These are phyloP conservation scores for Oreohelix idahoensis DNA, from an alignment of 1,140 invertebrate genomes.

Conservation along the genomic window DNA sequence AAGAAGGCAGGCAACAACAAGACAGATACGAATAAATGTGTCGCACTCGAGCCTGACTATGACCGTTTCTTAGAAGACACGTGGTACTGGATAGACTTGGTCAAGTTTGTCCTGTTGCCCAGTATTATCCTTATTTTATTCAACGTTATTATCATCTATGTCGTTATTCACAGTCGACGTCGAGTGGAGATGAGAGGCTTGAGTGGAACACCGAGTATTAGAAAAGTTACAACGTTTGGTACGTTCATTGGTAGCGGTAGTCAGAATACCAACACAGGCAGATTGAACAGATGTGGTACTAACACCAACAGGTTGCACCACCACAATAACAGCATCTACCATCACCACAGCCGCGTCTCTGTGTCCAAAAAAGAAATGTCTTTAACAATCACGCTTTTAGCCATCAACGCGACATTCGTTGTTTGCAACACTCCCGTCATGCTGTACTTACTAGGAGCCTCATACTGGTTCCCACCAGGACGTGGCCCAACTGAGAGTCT, in stretches of 20 bases:
- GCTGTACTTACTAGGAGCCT: background rate
- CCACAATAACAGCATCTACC: background rate
- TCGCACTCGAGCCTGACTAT: background rate
- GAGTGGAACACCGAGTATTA: no score
- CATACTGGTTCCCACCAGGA: conserved; percentile 10
- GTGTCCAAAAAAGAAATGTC: conserved; percentile 10
- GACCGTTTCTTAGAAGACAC: background rate
- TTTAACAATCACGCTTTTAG: conserved; percentile 23
- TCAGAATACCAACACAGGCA: no score
- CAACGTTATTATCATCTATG: conserved; percentile 26
- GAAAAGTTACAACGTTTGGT: no score
- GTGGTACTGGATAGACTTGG: conserved; percentile 26
- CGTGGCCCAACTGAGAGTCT: background rate
- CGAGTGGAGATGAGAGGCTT: conserved; percentile 9
- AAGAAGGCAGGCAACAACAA: background rate
- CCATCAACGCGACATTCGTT: conserved; percentile 24
- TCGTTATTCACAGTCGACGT: conserved; percentile 15
- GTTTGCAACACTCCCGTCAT: conserved; percentile 26
- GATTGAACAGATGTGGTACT: background rate
- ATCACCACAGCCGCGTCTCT: no score
- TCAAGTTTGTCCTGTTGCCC: conserved; percentile 23
- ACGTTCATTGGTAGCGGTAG: no score
- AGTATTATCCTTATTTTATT: conserved; percentile 17
- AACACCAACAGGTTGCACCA: background rate
- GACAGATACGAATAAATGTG: background rate